phyloP scores from a whole-genome alignment of 1,140 invertebrate genomes.

The Spodoptera litura region DNA sequence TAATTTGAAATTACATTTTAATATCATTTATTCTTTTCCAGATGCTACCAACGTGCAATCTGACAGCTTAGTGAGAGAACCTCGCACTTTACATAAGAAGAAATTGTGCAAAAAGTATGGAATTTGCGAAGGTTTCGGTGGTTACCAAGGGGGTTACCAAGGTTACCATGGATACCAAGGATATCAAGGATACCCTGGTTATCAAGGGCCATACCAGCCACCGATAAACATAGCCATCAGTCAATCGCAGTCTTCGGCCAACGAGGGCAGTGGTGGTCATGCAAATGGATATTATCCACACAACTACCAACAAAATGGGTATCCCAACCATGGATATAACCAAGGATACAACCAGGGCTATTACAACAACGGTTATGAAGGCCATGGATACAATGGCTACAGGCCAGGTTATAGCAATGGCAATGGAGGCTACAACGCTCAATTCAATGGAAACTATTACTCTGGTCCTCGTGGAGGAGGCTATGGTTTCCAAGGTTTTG shows the following conservation, averaged over 20 bases:
- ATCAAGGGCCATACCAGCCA: slow-evolving; percentile 54
- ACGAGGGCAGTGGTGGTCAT: slow-evolving; percentile 68
- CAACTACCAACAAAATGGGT: slow-evolving; percentile 73
- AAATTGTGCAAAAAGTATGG: slow-evolving; percentile 69
- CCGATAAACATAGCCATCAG: slow-evolving; percentile 80
- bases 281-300: slow-evolving; percentile 68
- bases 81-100: slow-evolving; percentile 59
- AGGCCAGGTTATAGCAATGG: slow-evolving; percentile 19
- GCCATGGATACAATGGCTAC: slow-evolving; percentile 50
- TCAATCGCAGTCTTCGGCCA: slow-evolving; percentile 77
- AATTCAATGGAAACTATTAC: slow-evolving; percentile 77
- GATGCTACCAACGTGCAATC: slow-evolving; percentile 47
- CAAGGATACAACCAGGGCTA: slow-evolving; percentile 41
- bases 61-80: slow-evolving; percentile 47
- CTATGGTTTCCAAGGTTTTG: slow-evolving; percentile 64
- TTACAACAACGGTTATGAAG: slow-evolving; percentile 40
- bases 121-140: slow-evolving; percentile 58
- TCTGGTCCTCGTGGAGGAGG: slow-evolving; percentile 53
- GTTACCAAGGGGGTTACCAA: slow-evolving; percentile 59
- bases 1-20: not conserved
- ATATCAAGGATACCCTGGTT: slow-evolving; percentile 61
- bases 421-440: slow-evolving; percentile 56
- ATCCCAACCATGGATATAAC: slow-evolving; percentile 50
- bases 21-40: slow-evolving; percentile 54
- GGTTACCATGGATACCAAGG: slow-evolving; percentile 55